Evolutionary conservation across 2,113 vertebrate species (phyloP).

Genomic region (Neodon shergylaensis): DNA sequence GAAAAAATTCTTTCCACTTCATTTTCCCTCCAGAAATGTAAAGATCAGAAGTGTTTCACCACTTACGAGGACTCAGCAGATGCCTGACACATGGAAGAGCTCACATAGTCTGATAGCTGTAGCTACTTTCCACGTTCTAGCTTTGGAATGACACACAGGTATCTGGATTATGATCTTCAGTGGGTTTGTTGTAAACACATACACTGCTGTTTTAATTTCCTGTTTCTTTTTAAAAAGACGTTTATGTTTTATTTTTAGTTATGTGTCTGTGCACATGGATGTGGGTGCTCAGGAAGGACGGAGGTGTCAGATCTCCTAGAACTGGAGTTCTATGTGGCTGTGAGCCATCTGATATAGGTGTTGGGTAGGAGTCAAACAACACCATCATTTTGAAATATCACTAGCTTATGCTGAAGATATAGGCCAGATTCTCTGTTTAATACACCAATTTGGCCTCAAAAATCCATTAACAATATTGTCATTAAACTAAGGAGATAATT

Average conservation of each 20-base stretch:
- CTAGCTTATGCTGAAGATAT: constrained; percentile 72
- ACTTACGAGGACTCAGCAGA: background rate
- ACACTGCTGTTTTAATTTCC: constrained; percentile 40
- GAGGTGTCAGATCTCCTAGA: background rate
- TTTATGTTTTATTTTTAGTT: background rate
- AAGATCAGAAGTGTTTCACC: background rate
- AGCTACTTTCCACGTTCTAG: background rate
- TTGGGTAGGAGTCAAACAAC: background rate
- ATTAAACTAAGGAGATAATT: constrained; percentile 80
- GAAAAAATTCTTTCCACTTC: background rate
- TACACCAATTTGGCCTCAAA: constrained; percentile 71
- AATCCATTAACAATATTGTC: constrained; percentile 75
- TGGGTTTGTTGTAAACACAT: background rate
- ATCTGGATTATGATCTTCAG: background rate
- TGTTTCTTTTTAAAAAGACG: constrained; percentile 48
- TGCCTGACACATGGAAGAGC: background rate
- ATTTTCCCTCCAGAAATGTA: background rate
- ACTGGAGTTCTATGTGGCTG: background rate
- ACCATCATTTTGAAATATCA: constrained; percentile 59
- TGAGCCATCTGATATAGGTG: background rate
- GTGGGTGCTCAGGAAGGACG: background rate
- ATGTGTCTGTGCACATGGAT: background rate
- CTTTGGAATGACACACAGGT: background rate
- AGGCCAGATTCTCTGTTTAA: constrained; percentile 69
- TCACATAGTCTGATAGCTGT: background rate